Percentiles rank a stretch among this genome's conserved stretches.
phyloP scores from a whole-genome alignment of 2,797 vertebrate species.

The Helarctos malayanus region DNA sequence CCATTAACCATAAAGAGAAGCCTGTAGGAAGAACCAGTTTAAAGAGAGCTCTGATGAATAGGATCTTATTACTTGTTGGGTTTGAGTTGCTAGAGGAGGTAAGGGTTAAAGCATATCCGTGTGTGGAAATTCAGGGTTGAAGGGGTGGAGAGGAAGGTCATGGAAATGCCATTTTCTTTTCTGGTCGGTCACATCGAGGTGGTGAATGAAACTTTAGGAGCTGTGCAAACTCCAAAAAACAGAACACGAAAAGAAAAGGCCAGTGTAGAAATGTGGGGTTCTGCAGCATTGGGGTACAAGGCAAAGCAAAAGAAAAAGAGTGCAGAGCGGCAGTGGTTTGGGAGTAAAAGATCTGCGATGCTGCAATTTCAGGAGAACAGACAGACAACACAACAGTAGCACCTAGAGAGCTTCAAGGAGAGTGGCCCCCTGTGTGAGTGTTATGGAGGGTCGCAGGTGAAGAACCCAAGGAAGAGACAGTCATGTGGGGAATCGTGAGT shows the following conservation, averaged over 20 bases:
- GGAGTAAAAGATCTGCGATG: neutral
- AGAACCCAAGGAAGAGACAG: no score
- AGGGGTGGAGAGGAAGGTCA: neutral
- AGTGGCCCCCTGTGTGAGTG: rapidly evolving
- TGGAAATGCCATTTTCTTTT: neutral
- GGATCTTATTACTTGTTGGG: neutral
- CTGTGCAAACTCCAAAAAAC: neutral
- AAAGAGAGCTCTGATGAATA: neutral
- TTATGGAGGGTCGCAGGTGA: neutral
- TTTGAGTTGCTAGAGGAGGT: neutral
- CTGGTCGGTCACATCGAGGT: neutral
- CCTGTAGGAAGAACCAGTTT: neutral
- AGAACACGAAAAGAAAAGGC: neutral
- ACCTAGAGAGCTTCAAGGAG: neutral
- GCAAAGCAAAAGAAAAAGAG: neutral
- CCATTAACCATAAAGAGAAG: neutral
- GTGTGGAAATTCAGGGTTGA: neutral
- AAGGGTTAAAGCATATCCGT: neutral
- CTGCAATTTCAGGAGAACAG: neutral
- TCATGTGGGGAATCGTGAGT: rapidly evolving
- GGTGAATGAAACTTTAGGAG: neutral
- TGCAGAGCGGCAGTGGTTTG: rapidly evolving
- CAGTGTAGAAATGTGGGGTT: neutral
- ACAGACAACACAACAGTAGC: neutral
- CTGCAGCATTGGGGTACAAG: rapidly evolving